These are phyloP conservation scores for Deilephila elpenor DNA, from an alignment of 2,888 invertebrate species.

Conservation along the genomic window DNA sequence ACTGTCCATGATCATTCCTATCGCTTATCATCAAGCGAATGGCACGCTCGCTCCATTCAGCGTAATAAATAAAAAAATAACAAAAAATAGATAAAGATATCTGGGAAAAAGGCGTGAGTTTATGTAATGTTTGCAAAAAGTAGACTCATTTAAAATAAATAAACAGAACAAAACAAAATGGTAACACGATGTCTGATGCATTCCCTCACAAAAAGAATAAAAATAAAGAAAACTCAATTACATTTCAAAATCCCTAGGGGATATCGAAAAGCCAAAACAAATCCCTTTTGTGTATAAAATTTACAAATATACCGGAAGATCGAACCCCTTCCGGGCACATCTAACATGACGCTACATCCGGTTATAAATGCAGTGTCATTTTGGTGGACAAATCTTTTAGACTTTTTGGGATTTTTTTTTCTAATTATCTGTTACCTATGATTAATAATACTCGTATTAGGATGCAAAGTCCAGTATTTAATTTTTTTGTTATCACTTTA, in stretches of 20 bases:
- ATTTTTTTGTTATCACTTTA: no score
- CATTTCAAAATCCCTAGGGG: slow-evolving; percentile 11
- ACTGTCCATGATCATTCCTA: no score
- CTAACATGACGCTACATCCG: slow-evolving; percentile 47
- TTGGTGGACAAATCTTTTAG: neutral
- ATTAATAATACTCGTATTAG: no score
- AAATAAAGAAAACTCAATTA: slow-evolving; percentile 25
- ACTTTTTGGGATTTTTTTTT: no score
- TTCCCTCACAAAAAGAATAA: neutral
- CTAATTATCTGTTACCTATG: no score
- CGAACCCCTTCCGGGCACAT: slow-evolving; percentile 44
- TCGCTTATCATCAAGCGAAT: no score
- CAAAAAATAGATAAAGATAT: no score
- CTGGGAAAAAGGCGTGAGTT: no score
- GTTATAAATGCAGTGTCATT: slow-evolving; percentile 31
- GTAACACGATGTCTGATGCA: neutral
- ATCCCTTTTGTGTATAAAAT: slow-evolving; percentile 40
- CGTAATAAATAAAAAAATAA: neutral
- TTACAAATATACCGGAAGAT: slow-evolving; percentile 45
- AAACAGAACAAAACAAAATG: neutral
- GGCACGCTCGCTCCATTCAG: no score
- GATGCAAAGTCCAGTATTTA: no score
- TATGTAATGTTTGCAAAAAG: no score
- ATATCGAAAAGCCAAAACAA: slow-evolving; percentile 28
- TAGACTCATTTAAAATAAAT: neutral